Percentiles rank a stretch among this genome's conserved stretches.
Conservation (phyloP, 2,113 vertebrate genomes). For the Chunga burmeisteri region DNA sequence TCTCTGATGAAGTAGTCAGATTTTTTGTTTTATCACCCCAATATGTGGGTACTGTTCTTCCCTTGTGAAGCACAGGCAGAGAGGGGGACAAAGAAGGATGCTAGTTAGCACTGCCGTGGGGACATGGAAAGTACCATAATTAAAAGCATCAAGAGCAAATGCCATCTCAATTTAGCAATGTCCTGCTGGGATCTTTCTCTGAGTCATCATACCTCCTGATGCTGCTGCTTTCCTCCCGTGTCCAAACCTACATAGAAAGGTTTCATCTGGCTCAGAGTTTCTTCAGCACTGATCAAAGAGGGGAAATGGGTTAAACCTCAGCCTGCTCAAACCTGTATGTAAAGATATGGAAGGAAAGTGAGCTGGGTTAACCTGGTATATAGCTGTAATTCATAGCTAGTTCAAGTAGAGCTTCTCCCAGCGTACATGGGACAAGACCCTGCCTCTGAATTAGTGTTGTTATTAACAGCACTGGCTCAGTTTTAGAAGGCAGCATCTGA, state of each 20-base stretch:
- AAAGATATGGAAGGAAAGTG: not conserved
- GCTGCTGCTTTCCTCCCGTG: not conserved
- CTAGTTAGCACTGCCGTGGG: not conserved
- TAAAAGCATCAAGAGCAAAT: not conserved
- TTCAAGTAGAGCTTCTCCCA: not conserved
- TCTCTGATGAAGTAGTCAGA: not conserved
- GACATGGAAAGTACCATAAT: not conserved
- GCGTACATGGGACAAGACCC: rapidly evolving
- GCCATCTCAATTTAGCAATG: not conserved
- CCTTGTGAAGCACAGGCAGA: not conserved
- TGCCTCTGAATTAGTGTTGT: not conserved
- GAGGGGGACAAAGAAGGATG: not conserved
- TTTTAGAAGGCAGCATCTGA: not conserved
- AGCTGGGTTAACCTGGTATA: not conserved
- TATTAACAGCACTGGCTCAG: not conserved
- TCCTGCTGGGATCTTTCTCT: not conserved
- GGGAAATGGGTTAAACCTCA: not conserved
- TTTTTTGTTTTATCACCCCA: not conserved
- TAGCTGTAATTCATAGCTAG: not conserved
- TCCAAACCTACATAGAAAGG: not conserved
- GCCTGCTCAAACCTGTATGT: not conserved
- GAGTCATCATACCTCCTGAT: not conserved
- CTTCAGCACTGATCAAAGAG: not conserved
- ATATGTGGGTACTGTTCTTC: not conserved
- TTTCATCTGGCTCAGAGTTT: not conserved